Conservation (phyloP, 2,797 vertebrate species). For the Eidolon dupreanum region DNA sequence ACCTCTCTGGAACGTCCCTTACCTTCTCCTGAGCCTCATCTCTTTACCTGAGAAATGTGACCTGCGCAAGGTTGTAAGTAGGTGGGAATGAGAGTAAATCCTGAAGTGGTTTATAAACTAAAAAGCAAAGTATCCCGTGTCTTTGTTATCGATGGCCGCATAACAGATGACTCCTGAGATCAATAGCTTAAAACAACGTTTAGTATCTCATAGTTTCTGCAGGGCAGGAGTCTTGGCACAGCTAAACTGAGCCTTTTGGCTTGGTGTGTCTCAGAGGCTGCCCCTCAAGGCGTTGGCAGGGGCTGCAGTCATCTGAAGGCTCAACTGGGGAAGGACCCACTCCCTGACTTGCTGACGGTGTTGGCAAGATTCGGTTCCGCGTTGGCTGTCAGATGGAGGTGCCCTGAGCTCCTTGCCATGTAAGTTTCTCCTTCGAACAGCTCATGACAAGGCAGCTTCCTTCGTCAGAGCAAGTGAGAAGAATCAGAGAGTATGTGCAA, state of each 20-base stretch:
- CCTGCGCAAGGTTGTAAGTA: not conserved
- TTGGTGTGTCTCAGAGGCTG: not conserved
- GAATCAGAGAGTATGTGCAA: not conserved
- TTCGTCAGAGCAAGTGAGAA: not conserved
- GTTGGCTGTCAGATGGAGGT: not conserved
- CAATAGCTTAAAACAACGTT: not conserved
- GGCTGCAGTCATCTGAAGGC: not conserved
- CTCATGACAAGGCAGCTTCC: not conserved
- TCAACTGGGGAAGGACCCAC: not conserved
- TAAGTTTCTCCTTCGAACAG: not conserved
- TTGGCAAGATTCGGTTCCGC: not conserved
- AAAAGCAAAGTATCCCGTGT: not conserved
- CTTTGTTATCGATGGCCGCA: not conserved
- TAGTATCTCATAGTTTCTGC: not conserved
- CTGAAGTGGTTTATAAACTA: not conserved
- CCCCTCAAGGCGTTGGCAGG: not conserved
- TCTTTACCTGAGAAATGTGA: not conserved
- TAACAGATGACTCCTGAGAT: not conserved
- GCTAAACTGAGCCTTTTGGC: not conserved
- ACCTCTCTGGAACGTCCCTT: not conserved
- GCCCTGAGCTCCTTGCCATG: fast-evolving
- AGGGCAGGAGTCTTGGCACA: not conserved
- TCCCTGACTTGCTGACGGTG: not conserved
- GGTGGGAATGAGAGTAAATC: not conserved
- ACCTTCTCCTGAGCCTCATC: not conserved